phyloP scores from a whole-genome alignment of 2,888 invertebrate genomes.

The Helicoverpa assulta region DNA sequence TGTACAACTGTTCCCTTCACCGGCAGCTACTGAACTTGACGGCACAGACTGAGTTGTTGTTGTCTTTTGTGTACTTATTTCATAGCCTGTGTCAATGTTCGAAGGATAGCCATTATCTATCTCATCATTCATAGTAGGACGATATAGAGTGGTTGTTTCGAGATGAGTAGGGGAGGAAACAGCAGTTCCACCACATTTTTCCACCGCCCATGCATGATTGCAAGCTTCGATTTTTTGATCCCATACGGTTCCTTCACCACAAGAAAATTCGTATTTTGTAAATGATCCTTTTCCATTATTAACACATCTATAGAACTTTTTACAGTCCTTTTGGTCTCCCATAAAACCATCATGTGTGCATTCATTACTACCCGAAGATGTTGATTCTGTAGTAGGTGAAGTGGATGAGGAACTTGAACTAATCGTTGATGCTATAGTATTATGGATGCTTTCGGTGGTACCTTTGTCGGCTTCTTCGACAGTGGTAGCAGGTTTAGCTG shows the following conservation, averaged over 20 bases:
- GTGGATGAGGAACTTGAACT: constrained; percentile 15
- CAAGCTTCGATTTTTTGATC: constrained; percentile 89
- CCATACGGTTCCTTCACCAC: constrained; percentile 91
- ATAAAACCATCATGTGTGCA: constrained; percentile 90
- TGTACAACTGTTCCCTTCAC: constrained; percentile 61
- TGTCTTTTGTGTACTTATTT: constrained; percentile 38
- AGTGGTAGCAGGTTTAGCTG: constrained; percentile 24
- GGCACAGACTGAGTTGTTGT: constrained; percentile 46
- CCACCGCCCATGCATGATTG: constrained; percentile 88
- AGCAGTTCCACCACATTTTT: constrained; percentile 66
- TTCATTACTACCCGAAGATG: constrained; percentile 17
- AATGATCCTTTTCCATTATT: constrained; percentile 83
- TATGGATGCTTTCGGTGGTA: constrained; percentile 22
- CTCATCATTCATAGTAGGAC: constrained; percentile 47
- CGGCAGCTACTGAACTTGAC: constrained; percentile 42
- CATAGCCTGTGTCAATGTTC: constrained; percentile 25
- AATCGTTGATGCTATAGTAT: constrained; percentile 13
- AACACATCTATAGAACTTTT: constrained; percentile 93
- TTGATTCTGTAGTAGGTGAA: constrained; percentile 31
- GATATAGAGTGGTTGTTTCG: constrained; percentile 53
- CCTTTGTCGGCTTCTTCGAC: constrained; percentile 14
- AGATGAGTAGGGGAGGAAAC: constrained; percentile 44
- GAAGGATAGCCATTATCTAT: constrained; percentile 51
- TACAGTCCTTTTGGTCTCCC: constrained; percentile 89
- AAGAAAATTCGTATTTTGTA: constrained; percentile 89